Evolutionary conservation across 2,113 vertebrate genomes (phyloP).

Genomic region (Daboia siamensis): DNA sequence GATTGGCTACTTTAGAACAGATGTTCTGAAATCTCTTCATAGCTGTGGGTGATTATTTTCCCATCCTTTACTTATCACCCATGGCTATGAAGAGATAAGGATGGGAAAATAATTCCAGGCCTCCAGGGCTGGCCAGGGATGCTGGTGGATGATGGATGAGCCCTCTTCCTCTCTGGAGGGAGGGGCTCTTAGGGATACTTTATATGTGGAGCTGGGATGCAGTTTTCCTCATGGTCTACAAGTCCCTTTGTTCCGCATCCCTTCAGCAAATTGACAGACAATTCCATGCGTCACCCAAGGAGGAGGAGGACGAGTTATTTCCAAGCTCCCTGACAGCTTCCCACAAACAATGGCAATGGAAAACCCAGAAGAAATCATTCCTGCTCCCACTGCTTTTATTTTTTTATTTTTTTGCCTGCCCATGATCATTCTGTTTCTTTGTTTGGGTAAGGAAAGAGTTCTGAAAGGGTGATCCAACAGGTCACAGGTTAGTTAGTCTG

Average conservation of each 20-base stretch:
- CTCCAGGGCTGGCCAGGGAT: neutral
- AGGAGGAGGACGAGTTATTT: neutral
- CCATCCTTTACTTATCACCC: too few species aligned
- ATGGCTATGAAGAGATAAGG: neutral
- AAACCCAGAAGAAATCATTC: neutral
- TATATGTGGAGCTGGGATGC: neutral
- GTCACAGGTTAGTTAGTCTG: neutral
- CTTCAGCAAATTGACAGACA: neutral
- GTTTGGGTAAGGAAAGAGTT: neutral
- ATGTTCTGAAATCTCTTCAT: neutral
- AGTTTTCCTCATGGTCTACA: neutral
- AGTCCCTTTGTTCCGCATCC: neutral
- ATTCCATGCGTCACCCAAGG: neutral
- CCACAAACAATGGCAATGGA: neutral
- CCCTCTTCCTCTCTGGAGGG: neutral
- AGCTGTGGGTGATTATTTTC: neutral
- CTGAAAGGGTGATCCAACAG: neutral
- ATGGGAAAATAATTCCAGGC: neutral
- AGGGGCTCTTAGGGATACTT: neutral
- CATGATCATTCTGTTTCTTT: neutral
- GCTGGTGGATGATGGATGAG: neutral
- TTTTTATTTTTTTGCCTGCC: neutral
- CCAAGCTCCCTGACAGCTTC: neutral
- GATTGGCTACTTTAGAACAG: neutral
- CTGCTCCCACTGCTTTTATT: neutral